Percentiles rank a stretch among this genome's conserved stretches.
Evolutionary conservation across 2,888 invertebrate species (phyloP).

Genomic region (Aspidiotus rigidus): DNA sequence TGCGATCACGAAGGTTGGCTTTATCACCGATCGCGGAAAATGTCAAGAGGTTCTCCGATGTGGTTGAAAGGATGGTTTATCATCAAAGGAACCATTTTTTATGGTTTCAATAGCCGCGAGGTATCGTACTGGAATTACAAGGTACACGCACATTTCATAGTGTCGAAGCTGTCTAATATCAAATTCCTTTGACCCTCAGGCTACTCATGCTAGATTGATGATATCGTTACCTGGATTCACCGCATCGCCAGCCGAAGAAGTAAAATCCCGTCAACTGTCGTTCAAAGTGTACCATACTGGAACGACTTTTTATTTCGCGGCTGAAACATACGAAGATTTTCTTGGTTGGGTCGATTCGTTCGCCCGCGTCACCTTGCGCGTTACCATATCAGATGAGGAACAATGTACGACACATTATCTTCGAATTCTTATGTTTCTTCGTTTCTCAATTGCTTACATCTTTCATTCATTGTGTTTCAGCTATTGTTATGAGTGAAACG

Average conservation of each 20-base stretch:
- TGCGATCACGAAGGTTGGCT: constrained; percentile 71
- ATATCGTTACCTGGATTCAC: constrained; percentile 81
- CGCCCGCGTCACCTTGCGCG: constrained; percentile 45
- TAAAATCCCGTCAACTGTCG: constrained; percentile 77
- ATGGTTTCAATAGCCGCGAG: constrained; percentile 58
- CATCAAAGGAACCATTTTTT: constrained; percentile 59
- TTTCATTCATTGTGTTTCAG: constrained; percentile 34
- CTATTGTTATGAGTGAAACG: constrained; percentile 49
- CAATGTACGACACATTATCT: constrained; percentile 24
- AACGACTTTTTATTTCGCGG: constrained; percentile 77
- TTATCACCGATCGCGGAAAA: constrained; percentile 57
- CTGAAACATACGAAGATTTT: constrained; percentile 61
- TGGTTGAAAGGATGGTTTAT: constrained; percentile 75
- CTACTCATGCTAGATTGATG: constrained; percentile 70
- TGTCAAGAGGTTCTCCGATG: constrained; percentile 49
- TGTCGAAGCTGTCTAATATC: no score
- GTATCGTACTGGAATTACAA: constrained; percentile 43
- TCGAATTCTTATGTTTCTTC: neutral
- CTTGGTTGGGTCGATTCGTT: constrained; percentile 66
- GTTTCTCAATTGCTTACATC: neutral
- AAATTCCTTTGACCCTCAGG: constrained; percentile 44
- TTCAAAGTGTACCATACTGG: constrained; percentile 88
- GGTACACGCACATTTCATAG: no score
- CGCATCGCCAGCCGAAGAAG: constrained; percentile 73
- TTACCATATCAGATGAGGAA: constrained; percentile 46